These are phyloP conservation scores for Phocides pigmalion DNA, from an alignment of 1,140 invertebrate genomes.

Conservation along the genomic window DNA sequence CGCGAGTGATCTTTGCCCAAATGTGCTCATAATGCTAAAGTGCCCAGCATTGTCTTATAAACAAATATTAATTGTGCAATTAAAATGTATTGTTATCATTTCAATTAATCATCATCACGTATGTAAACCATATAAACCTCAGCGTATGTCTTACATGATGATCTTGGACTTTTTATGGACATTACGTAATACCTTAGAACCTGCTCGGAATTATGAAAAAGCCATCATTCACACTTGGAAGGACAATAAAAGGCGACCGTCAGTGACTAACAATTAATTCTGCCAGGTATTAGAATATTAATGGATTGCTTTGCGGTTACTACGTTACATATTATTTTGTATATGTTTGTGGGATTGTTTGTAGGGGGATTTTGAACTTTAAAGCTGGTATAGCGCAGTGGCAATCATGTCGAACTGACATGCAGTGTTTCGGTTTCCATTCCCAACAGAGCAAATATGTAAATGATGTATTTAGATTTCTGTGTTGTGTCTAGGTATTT, in stretches of 20 bases:
- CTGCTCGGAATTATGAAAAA: constrained; percentile 32
- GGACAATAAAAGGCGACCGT: constrained; percentile 25
- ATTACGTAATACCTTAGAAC: constrained; percentile 27
- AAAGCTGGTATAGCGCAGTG: no score
- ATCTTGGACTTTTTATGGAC: constrained; percentile 9
- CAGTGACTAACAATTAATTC: constrained; percentile 21
- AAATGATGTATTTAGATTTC: no score
- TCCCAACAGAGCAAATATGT: no score
- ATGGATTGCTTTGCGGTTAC: neutral
- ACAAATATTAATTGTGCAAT: neutral
- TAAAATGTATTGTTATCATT: neutral
- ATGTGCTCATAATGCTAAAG: no score
- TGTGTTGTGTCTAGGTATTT: no score
- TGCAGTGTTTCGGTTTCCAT: no score
- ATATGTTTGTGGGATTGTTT: neutral
- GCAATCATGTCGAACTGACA: no score
- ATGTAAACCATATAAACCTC: neutral
- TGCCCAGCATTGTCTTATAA: no score
- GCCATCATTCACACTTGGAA: constrained; percentile 22
- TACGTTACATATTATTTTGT: constrained; percentile 1
- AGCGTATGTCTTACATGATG: constrained; percentile 11
- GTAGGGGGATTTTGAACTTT: no score
- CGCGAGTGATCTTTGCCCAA: no score
- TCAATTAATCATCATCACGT: neutral
- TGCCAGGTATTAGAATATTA: constrained; percentile 23